phyloP scores from a whole-genome alignment of 2,113 vertebrate species.

The Anhinga anhinga region DNA sequence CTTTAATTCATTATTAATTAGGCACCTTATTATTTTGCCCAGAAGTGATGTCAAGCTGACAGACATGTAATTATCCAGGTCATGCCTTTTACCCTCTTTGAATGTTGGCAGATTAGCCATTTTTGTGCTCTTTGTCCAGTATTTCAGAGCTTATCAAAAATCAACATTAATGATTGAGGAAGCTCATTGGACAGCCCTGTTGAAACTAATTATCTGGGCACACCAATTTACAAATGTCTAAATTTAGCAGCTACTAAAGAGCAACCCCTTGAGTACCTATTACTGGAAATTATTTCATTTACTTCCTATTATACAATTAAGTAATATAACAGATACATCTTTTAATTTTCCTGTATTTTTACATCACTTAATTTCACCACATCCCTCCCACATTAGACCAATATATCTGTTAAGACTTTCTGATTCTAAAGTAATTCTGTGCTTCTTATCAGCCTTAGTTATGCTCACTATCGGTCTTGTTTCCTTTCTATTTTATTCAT shows the following conservation, averaged over 20 bases:
- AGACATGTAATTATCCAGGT: constrained; percentile 61
- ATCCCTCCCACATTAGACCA: background rate
- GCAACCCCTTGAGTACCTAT: background rate
- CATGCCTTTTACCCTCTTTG: constrained; percentile 56
- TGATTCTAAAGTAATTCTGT: background rate
- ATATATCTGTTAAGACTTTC: background rate
- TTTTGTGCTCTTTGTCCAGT: constrained; percentile 2
- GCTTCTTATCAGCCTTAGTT: background rate
- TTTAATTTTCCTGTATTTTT: background rate
- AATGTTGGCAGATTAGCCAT: constrained; percentile 24
- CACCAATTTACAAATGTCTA: background rate
- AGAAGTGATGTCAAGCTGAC: constrained; percentile 52
- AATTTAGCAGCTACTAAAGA: constrained; percentile 23
- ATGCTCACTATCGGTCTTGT: background rate
- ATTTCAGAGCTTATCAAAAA: constrained; percentile 38
- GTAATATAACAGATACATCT: background rate
- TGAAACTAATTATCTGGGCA: constrained; percentile 25
- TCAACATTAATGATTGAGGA: constrained; percentile 1
- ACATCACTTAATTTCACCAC: background rate
- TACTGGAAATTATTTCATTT: background rate
- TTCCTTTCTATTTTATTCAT: background rate
- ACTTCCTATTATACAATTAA: background rate
- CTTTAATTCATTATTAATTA: constrained; percentile 67
- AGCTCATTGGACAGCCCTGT: constrained; percentile 18
- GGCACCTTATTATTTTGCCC: constrained; percentile 53